Evolutionary conservation across 2,888 invertebrate species (phyloP), one percentile per base, ranked within the genome.

Genomic region (Agrypnus murinus): DNA sequence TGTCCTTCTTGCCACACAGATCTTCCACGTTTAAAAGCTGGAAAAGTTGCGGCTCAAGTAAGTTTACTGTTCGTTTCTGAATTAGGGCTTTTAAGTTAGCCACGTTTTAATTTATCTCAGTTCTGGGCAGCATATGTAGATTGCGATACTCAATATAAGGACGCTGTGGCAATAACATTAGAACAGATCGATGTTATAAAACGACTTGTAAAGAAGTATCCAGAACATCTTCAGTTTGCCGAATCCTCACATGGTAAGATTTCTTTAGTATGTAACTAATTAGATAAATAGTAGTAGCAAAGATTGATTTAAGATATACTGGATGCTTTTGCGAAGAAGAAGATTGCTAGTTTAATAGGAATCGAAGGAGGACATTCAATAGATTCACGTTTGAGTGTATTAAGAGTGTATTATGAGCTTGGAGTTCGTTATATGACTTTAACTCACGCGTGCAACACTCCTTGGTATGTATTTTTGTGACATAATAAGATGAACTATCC

Each of bases 131-230:
- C 89, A 1, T 91, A 89, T 76, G 87, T 87, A 0, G 77, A 79
- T 0, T 91, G 91, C 77, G 75, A 78, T n/a, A 82, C 87, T 0
- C 88, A 89, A 75, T 86, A 87, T 76, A 86, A 87, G 74, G 89
- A 90, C 79, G 87, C 89, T 0, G 87, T 90, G 3, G 86, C 87
- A 50, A 82, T 86, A 67, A 88, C 89, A 0, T 76, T 91, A 46
- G 89, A 90, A 57, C 90, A 90, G 81, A 88, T 90, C 66, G 91
- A 91, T 79, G 87, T 89, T 25, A 90, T 91, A 73, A 88, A 88
- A 75, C 83, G 90, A 69, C 71, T 83, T n/a, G 75, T 82, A 1
- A 72, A 69, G 2, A 80, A 79, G 65, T 87, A 87, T 74, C 82
- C 86, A 1, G 74, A 85, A 6, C 79, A 85, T 60, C 71, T 88